phyloP scores from a whole-genome alignment of 2,113 vertebrate species.

The Percina caprodes region DNA sequence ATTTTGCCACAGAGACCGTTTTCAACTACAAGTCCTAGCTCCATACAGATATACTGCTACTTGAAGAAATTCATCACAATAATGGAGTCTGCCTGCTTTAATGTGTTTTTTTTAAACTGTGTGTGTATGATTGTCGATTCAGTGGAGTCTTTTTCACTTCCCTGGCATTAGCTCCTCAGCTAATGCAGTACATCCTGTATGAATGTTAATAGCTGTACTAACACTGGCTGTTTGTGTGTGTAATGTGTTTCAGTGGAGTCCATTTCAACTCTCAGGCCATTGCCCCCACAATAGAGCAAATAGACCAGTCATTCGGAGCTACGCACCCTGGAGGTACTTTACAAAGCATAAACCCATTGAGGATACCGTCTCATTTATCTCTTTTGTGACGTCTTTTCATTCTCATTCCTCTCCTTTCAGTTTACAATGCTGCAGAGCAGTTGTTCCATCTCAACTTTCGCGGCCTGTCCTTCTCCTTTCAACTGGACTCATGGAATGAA shows the following conservation, averaged over 20 bases:
- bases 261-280: constrained; percentile 99
- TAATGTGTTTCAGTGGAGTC: constrained; percentile 89
- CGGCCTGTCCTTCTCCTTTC: constrained; percentile 98
- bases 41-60: background rate
- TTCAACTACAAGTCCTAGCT: constrained; percentile 5
- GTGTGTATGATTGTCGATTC: background rate
- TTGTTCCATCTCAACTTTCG: constrained; percentile 99
- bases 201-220: constrained; percentile 14
- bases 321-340: constrained; percentile 97
- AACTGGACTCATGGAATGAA: constrained; percentile 99
- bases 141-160: constrained; percentile 19
- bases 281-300: constrained; percentile 98
- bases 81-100: constrained; percentile 17
- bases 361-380: background rate
- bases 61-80: background rate
- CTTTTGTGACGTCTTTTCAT: background rate
- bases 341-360: constrained; percentile 4
- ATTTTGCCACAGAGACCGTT: background rate
- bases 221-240: constrained; percentile 25
- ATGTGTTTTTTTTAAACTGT: constrained; percentile 9
- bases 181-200: constrained; percentile 30
- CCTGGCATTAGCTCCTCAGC: background rate
- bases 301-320: constrained; percentile 99
- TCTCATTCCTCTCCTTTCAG: constrained; percentile 68
- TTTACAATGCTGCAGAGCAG: constrained; percentile 98